phyloP scores from a whole-genome alignment of 2,113 vertebrate genomes.

The Struthio camelus region DNA sequence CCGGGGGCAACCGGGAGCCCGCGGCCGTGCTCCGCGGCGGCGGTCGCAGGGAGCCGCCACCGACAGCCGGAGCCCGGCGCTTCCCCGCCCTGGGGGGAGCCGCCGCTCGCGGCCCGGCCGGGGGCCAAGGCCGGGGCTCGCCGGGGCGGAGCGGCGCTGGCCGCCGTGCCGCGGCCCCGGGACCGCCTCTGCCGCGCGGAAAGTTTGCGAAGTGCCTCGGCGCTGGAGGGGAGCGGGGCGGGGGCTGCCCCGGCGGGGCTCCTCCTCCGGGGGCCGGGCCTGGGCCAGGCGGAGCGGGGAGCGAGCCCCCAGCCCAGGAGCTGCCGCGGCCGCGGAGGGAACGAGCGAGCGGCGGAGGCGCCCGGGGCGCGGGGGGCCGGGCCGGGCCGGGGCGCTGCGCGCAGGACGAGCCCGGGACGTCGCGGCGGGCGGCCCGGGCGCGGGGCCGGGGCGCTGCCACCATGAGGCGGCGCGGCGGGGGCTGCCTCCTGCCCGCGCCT shows the following conservation, averaged over 20 bases:
- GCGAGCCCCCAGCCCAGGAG: constrained; percentile 50
- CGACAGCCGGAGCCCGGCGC: background rate
- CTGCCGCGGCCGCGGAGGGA: constrained; percentile 33
- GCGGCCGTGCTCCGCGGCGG: background rate
- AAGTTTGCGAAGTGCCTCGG: background rate
- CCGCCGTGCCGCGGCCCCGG: too few relatives aligned
- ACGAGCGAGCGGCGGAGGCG: background rate
- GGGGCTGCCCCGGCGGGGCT: constrained; percentile 46
- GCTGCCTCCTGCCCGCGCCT: constrained; percentile 17
- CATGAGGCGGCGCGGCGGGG: constrained; percentile 70
- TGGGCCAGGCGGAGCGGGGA: constrained; percentile 65
- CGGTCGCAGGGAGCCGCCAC: background rate
- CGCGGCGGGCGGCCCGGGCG: background rate
- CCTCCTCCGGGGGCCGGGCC: constrained; percentile 67
- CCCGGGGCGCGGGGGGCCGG: background rate
- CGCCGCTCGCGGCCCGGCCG: too few relatives aligned
- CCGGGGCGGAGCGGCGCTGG: too few relatives aligned
- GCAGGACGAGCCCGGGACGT: background rate
- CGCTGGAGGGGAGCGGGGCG: constrained; percentile 24
- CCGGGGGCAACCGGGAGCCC: too few relatives aligned
- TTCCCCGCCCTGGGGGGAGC: background rate
- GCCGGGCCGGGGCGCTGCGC: background rate
- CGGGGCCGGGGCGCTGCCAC: constrained; percentile 30
- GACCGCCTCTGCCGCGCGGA: background rate
- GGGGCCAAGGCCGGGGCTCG: too few relatives aligned